Percentiles rank a stretch among this genome's conserved stretches.
Conservation (phyloP, 2,113 vertebrate species). For the Alexandromys fortis region DNA sequence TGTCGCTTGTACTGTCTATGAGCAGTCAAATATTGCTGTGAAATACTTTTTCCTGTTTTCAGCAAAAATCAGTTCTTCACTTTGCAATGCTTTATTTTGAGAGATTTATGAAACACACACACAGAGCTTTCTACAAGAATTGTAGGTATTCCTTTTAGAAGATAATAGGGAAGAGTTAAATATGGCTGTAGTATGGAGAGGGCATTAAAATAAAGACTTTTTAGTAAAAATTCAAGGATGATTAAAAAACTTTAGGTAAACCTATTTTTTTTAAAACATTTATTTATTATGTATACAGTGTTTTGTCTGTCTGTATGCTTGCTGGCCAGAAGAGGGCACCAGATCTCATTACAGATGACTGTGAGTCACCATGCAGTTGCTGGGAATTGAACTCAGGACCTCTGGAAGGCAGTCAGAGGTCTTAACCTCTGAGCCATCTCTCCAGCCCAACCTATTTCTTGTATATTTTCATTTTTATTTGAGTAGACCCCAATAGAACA, state of each 20-base stretch:
- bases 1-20: not conserved
- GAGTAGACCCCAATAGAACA: not conserved
- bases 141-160: not conserved
- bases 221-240: not conserved
- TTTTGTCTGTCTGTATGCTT: too few species aligned
- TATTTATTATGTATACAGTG: too few species aligned
- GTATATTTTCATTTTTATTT: not conserved
- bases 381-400: too few species aligned
- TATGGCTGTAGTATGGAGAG: not conserved
- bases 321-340: too few species aligned
- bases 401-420: too few species aligned
- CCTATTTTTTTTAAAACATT: not conserved
- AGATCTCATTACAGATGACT: too few species aligned
- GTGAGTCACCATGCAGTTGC: too few species aligned
- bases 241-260: slow-evolving; percentile 12
- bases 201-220: slow-evolving; percentile 25
- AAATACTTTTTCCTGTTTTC: not conserved
- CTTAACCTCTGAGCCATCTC: too few species aligned
- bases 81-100: slow-evolving; percentile 32
- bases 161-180: not conserved
- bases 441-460: not conserved
- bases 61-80: slow-evolving; percentile 4
- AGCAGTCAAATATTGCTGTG: not conserved
- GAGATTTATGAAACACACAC: not conserved
- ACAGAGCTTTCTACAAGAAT: not conserved